Percentiles rank a stretch among this genome's conserved stretches.
Conservation (phyloP, 2,113 vertebrate genomes). For the Phaethon lepturus region DNA sequence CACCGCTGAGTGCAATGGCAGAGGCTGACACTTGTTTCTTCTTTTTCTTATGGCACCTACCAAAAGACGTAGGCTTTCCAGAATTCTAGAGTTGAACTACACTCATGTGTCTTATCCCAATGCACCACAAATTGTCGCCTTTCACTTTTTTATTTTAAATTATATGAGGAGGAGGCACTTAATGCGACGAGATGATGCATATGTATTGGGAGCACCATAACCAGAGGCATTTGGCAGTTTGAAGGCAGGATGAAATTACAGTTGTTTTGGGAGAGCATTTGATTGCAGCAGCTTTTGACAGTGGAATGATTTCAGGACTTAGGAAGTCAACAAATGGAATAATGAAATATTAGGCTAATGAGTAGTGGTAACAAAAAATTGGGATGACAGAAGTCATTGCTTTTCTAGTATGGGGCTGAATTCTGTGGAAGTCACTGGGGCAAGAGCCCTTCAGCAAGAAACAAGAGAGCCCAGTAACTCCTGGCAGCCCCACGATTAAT, state of each 20-base stretch:
- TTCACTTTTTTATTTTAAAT: neutral
- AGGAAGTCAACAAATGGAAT: neutral
- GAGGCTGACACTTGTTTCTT: neutral
- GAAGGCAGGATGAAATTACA: neutral
- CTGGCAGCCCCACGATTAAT: neutral
- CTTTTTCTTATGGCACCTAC: neutral
- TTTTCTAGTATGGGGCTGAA: neutral
- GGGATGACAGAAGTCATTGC: neutral
- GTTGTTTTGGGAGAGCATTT: neutral
- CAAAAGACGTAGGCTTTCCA: neutral
- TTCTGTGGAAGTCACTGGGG: neutral
- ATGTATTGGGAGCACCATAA: neutral
- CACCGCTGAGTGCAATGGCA: neutral
- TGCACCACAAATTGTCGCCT: neutral
- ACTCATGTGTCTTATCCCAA: neutral
- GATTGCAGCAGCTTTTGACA: neutral
- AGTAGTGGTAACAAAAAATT: neutral
- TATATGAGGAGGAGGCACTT: neutral
- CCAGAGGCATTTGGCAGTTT: neutral
- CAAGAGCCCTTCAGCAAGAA: neutral
- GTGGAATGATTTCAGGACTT: neutral
- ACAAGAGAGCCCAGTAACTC: neutral
- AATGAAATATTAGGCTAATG: neutral
- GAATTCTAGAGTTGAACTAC: neutral
- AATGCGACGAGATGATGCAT: neutral